Evolutionary conservation across 2,113 vertebrate genomes (phyloP), one percentile per base, ranked within the genome.

Genomic region (Dunckerocampus dactyliophorus): DNA sequence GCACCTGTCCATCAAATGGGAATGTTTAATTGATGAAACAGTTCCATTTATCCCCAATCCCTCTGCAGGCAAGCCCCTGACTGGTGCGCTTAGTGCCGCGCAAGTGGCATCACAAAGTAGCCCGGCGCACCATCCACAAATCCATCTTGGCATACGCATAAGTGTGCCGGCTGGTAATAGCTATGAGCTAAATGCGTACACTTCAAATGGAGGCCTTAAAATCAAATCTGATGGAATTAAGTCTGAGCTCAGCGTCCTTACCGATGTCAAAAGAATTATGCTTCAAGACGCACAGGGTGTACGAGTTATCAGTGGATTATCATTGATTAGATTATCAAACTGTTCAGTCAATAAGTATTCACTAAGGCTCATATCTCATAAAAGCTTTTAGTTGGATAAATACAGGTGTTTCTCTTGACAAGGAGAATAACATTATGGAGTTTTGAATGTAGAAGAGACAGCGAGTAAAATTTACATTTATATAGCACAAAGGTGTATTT

Each of bases 41-140:
- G 59, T 65, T 85, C 48, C 43, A 64, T 75, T 69, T 69, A 77
- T 22, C 14, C 12, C 6, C 14, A 48, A 37, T 43, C 59, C 34
- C 34, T 79, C 80, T 83, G 62, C 68, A 57, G 77, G 84, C 75
- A 1, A 69, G 46, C 59, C 65, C 61, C 47, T 13, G 50, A 65
- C 56, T 12, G 3, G 0, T 71, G 63, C 15, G 13, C 21, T 83
- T 79, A 80, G 66, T 72, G 51, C 15, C 52, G 59, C 46, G 1
- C 77, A 79, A 76, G 81, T 67, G 63, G 3, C 63, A 86, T 82
- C 76, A 87, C 70, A 86, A 43, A 71, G 63, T 21, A 59, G 49
- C 37, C 59, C 47, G 4, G 28, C 62, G 47, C 71, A 55, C 55
- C 37, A 42, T 79, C 62, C 61, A 77, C 61, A 79, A 83, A 83